Evolutionary conservation across 2,888 invertebrate species (phyloP).

Genomic region (Drosophila basisetae): DNA sequence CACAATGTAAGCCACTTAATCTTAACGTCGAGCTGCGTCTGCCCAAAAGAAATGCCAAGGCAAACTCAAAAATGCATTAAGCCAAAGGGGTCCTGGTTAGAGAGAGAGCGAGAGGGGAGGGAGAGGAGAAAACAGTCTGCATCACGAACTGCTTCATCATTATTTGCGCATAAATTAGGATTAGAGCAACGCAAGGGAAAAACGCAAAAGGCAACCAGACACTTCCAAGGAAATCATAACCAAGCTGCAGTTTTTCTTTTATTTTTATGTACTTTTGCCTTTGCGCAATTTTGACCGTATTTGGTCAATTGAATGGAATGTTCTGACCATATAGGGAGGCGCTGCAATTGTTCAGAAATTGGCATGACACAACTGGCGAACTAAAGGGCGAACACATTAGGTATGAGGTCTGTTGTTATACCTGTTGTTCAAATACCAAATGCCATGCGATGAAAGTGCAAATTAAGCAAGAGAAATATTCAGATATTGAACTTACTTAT

Average conservation of each 20-base stretch:
- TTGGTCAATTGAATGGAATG: slow-evolving; percentile 58
- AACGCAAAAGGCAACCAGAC: slow-evolving; percentile 29
- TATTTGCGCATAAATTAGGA: slow-evolving; percentile 82
- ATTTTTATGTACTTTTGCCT: slow-evolving; percentile 6
- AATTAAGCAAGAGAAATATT: not conserved
- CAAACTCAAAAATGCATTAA: slow-evolving; percentile 60
- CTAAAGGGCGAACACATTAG: slow-evolving; percentile 27
- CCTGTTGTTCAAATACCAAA: not conserved
- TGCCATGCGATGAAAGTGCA: not conserved
- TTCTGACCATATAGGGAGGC: slow-evolving; percentile 54
- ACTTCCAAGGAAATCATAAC: slow-evolving; percentile 70
- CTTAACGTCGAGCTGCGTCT: slow-evolving; percentile 50
- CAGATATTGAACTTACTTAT: not conserved
- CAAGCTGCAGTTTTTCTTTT: slow-evolving; percentile 33
- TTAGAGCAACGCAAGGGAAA: slow-evolving; percentile 50
- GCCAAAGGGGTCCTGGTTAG: slow-evolving; percentile 6
- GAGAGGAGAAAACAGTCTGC: slow-evolving; percentile 16
- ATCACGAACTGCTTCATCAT: slow-evolving; percentile 72
- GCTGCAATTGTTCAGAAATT: slow-evolving; percentile 52
- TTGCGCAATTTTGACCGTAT: slow-evolving; percentile 74
- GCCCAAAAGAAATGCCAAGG: slow-evolving; percentile 44
- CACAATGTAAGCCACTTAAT: slow-evolving; percentile 78
- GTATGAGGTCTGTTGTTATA: not conserved
- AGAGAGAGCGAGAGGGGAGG: not conserved
- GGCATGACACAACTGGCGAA: slow-evolving; percentile 35